Evolutionary conservation across 2,888 invertebrate species (phyloP).

Genomic region (Volucella inflata): DNA sequence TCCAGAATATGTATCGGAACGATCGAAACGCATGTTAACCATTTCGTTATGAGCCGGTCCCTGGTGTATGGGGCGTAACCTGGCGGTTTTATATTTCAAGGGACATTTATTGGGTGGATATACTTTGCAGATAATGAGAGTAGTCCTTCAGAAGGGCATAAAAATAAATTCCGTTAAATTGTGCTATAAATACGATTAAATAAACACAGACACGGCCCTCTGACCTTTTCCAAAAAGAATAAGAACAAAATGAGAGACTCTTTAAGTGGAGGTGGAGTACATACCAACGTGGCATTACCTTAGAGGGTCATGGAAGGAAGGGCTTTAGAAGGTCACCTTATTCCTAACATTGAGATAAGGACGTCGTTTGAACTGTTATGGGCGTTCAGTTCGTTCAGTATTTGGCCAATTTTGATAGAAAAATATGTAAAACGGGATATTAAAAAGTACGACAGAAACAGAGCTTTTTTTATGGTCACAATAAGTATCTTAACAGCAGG

Average conservation of each 20-base stretch:
- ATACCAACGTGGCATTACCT: too few species aligned
- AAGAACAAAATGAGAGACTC: conserved; percentile 19
- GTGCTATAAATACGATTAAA: conserved; percentile 50
- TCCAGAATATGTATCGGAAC: not conserved
- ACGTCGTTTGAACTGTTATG: conserved; percentile 55
- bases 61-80: conserved; percentile 18
- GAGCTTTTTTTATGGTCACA: conserved; percentile 24
- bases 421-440: conserved; percentile 55
- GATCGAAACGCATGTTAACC: conserved; percentile 36
- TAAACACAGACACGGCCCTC: conserved; percentile 44
- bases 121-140: conserved; percentile 53
- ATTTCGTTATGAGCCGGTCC: not conserved
- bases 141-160: conserved; percentile 49
- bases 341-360: conserved; percentile 63
- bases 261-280: too few species aligned
- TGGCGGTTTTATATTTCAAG: conserved; percentile 33
- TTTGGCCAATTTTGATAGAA: conserved; percentile 55
- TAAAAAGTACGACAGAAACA: conserved; percentile 24
- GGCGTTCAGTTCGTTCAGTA: conserved; percentile 54
- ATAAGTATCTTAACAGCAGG: conserved; percentile 7
- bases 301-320: not conserved
- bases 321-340: not conserved
- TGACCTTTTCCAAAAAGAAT: conserved; percentile 34
- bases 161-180: conserved; percentile 60
- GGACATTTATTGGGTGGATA: conserved; percentile 34